Base-by-base conservation (phyloP, 2,797 vertebrate species). In the Syncerus caffer region DNA sequence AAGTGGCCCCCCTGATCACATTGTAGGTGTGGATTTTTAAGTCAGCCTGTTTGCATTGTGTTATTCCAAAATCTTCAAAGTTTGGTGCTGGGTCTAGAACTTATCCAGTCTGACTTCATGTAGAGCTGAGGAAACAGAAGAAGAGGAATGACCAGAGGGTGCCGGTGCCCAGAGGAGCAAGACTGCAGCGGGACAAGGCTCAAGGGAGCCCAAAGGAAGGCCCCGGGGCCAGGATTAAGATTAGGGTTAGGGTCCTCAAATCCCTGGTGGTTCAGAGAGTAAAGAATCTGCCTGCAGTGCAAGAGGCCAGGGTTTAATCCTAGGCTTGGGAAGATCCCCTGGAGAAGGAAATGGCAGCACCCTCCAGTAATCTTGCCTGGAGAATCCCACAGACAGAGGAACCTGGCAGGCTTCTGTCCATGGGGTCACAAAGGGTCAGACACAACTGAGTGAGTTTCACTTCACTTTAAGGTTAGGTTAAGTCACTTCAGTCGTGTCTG, bases 71-170 rank as follows among this genome's bases (percentile, higher is more conserved):
- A 74, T 60, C n/a, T 64, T 4, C 60, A 53, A 83, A n/a, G 15
- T 60, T 89, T 92, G 67, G 47, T 67, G 14, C 42, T 91, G 64
- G 53, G 38, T 93, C 57, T 93, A 78, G 76, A 91, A 58, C 42
- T 16, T n/a, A 85, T 67, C 13, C 16, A 42, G n/a, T 76, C 76
- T 93, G 50, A 76, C 55, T 76, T 74, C 92, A 17, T 47, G 25
- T 27, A 47, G 2, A 51, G 29, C 51, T 71, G 71, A 79, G 25
- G 16, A 90, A 89, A 74, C 10, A 64, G 84, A 47, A 47, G 31
- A 64, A 27, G 31, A 93, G 29, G 29, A 15, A 42, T 1, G 17
- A 91, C 7, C 16, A 42, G 62, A 94, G 3, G 57, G 53, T 10
- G 1, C 1, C 74, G 16, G 12, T 42, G 38, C 60, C 45, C 58